A percentile compares a stretch with the other conserved stretches of the same genome.
Evolutionary conservation across 2,888 invertebrate genomes (phyloP).

Genomic region (Volucella zonaria): DNA sequence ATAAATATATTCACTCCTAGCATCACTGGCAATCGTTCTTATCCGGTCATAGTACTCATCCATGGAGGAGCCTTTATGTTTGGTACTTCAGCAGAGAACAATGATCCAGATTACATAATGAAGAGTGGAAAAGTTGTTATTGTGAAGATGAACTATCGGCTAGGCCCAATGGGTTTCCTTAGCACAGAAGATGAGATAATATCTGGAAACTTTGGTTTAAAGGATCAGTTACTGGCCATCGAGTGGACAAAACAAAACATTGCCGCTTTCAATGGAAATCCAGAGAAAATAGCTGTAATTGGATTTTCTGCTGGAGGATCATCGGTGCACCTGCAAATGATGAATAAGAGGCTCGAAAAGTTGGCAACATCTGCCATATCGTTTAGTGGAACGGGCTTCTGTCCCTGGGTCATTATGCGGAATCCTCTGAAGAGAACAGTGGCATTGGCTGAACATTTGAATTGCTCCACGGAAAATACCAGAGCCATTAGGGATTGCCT

Average conservation of each 20-base stretch:
- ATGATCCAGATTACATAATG: conserved; percentile 85
- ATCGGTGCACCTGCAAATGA: conserved; percentile 88
- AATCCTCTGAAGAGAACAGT: conserved; percentile 85
- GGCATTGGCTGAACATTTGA: conserved; percentile 85
- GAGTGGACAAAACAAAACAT: conserved; percentile 89
- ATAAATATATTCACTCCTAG: conserved; percentile 86
- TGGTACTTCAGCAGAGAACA: conserved; percentile 82
- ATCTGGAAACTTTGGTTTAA: conserved; percentile 89
- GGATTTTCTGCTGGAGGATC: conserved; percentile 90
- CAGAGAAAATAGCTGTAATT: conserved; percentile 86
- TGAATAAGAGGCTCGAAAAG: conserved; percentile 83
- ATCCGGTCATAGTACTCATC: conserved; percentile 87
- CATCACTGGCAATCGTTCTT: conserved; percentile 79
- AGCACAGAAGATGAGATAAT: conserved; percentile 88
- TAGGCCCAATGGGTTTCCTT: conserved; percentile 90
- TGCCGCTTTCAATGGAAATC: conserved; percentile 88
- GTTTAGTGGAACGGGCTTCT: conserved; percentile 87
- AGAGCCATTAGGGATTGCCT: conserved; percentile 86
- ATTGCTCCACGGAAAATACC: conserved; percentile 85
- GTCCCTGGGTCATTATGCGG: conserved; percentile 85
- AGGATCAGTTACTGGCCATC: conserved; percentile 88
- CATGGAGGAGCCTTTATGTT: conserved; percentile 89
- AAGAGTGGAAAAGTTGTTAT: conserved; percentile 85
- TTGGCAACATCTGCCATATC: conserved; percentile 81
- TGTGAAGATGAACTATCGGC: conserved; percentile 88